These are phyloP conservation scores for Neopelma chrysocephalum DNA, from an alignment of 2,797 vertebrate species.

Conservation along the genomic window DNA sequence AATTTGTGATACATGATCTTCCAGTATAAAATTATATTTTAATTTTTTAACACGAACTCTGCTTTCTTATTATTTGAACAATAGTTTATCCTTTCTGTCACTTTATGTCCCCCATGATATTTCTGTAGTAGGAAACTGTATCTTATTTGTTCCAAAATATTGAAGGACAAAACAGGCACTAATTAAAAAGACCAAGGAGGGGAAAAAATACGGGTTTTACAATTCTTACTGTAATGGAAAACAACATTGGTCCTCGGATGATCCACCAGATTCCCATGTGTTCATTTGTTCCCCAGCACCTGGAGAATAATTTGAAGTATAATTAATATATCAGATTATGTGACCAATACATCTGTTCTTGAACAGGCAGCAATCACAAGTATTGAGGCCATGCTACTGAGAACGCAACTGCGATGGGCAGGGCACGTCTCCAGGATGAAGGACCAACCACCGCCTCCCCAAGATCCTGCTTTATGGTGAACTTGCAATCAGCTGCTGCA, in stretches of 20 bases:
- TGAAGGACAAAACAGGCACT: not conserved
- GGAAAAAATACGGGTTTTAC: not conserved
- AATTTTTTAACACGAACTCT: not conserved
- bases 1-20: not conserved
- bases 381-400: too few relatives aligned
- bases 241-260: conserved; percentile 87
- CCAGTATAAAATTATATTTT: not conserved
- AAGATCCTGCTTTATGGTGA: too few relatives aligned
- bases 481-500: too few relatives aligned
- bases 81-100: not conserved
- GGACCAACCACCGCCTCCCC: too few relatives aligned
- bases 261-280: conserved; percentile 93
- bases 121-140: not conserved
- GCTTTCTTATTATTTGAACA: not conserved
- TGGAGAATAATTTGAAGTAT: conserved; percentile 46
- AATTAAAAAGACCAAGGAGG: not conserved
- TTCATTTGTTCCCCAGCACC: conserved; percentile 87
- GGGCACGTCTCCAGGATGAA: too few relatives aligned
- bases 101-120: not conserved
- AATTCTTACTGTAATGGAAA: conserved; percentile 86
- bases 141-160: not conserved
- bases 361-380: too few relatives aligned
- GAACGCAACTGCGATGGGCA: too few relatives aligned
- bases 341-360: too few relatives aligned
- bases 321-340: too few relatives aligned